These are phyloP conservation scores for Xyrichtys novacula DNA, from an alignment of 2,797 vertebrate species.

Conservation along the genomic window DNA sequence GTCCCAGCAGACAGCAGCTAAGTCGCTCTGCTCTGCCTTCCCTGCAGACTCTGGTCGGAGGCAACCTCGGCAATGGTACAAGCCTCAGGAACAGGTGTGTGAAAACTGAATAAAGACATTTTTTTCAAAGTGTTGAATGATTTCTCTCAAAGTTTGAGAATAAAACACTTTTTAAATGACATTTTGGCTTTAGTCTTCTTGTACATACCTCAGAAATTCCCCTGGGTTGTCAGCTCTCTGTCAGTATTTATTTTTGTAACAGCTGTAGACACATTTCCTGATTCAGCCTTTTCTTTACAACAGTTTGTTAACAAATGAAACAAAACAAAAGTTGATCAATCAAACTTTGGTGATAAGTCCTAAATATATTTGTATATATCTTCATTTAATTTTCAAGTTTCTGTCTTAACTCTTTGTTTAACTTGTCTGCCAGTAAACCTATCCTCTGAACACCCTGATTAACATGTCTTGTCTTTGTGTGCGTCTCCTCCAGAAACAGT, in stretches of 20 bases:
- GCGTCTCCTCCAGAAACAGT: conserved; percentile 86
- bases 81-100: conserved; percentile 93
- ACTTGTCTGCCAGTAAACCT: no score
- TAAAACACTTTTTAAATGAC: no score
- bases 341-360: no score
- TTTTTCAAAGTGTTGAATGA: not conserved
- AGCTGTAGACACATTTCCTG: no score
- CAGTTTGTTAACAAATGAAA: no score
- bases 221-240: no score
- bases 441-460: not conserved
- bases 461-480: conserved; percentile 10
- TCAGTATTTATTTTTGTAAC: no score
- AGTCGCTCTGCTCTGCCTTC: conserved; percentile 98
- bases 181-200: no score
- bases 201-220: no score
- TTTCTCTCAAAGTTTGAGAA: not conserved
- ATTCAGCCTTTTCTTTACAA: no score
- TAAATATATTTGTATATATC: no score
- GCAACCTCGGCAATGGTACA: conserved; percentile 92
- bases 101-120: not conserved
- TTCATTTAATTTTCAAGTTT: not conserved
- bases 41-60: conserved; percentile 96
- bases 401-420: not conserved
- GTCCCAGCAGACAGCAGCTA: conserved; percentile 99
- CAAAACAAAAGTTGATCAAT: no score